Base-by-base conservation (phyloP, 2,113 vertebrate species). In the Mirounga angustirostris region DNA sequence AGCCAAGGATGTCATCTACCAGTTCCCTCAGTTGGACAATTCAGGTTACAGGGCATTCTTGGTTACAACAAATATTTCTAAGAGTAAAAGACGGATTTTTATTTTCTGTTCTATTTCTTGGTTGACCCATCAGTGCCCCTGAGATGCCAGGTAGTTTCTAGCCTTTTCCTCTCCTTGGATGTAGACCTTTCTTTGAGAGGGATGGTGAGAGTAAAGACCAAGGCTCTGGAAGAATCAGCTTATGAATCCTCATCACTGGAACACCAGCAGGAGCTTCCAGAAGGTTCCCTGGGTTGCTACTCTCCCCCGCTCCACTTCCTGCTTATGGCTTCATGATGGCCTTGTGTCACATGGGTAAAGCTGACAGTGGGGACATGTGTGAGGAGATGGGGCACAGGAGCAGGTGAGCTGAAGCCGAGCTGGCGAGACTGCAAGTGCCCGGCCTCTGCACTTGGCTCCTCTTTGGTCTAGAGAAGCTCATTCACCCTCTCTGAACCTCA, bases 381-480 rank as follows among this genome's bases (percentile, higher is more conserved):
- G 13, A 74, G 12, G 65, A 73, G 50, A 15, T 0, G 19, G 73
- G 13, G 7, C 1, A 0, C 19, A 22, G n/a, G 40, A 26, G 16
- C 26, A n/a, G 8, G 28, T 26, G 9, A 43, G 18, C 11, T 26
- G 61, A 65, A 86, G 36, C 14, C 0, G 14, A 52, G 40, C 0
- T 28, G 12, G 15, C 0, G 2, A 74, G 33, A 16, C 0, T 10
- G 5, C 36, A 40, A 40, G 36, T 40, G 50, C 56, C 67, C 5
- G 46, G 10, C 52, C 46, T 78, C 73, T n/a, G 65, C 18, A 8
- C n/a, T 76, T 13, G 2, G 67, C 4, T 13, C 50, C 59, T 24
- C 9, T 43, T 8, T 16, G 26, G 24, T 26, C 79, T 18, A 18
- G 54, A 8, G 18, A 79, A 46, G 3, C 11, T 43, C 50, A 4